Conservation (phyloP, 2,797 vertebrate species). For the Pipistrellus pygmaeus region DNA sequence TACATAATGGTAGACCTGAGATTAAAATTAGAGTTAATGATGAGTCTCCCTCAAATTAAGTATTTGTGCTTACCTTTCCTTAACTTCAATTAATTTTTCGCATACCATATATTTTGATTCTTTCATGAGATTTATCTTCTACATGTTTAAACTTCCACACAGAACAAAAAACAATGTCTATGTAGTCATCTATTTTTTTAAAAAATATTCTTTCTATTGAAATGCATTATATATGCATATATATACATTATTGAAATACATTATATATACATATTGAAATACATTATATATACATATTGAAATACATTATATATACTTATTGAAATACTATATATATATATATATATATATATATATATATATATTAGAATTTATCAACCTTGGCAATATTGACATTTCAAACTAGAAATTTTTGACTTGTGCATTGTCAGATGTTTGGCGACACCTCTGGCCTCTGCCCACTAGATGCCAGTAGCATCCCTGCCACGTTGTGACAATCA, state of each 20-base stretch:
- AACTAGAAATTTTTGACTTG: neutral
- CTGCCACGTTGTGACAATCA: conserved; percentile 18
- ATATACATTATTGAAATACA: neutral
- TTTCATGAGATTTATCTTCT: neutral
- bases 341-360: neutral
- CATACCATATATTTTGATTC: neutral
- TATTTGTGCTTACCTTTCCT: neutral
- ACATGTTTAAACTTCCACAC: conserved; percentile 4
- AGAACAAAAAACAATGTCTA: neutral
- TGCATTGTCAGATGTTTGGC: neutral
- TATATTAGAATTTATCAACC: neutral
- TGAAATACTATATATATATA: neutral
- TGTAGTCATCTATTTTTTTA: neutral
- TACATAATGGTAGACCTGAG: neutral
- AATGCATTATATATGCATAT: neutral
- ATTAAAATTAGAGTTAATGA: neutral
- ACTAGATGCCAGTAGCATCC: conserved; percentile 69
- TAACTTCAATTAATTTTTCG: neutral
- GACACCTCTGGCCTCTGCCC: conserved; percentile 58
- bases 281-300: too few species aligned
- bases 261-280: too few species aligned
- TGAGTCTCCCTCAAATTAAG: neutral
- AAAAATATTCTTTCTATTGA: neutral
- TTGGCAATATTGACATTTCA: neutral
- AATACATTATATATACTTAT: too few species aligned